Base-by-base conservation (phyloP, 2,888 invertebrate genomes). In the Brachylomia viminalis region DNA sequence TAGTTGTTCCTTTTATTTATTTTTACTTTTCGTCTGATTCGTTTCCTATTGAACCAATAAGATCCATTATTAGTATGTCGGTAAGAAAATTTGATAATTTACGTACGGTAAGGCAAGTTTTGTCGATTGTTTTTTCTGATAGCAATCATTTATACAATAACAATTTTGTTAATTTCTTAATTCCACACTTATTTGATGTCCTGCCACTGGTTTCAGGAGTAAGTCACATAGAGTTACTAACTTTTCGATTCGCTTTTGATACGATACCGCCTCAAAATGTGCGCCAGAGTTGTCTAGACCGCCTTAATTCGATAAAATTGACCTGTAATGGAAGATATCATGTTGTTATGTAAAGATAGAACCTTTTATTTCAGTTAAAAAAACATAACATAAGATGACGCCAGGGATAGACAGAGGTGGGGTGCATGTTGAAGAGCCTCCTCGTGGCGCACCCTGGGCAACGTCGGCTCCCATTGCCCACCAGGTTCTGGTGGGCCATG, bases 251-350 rank as follows among this genome's bases (percentile, higher is more conserved):
- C 27, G 49, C 72, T 49, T n/a, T 33, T 66, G n/a, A 84, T 27
- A 20, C n/a, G 69, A 56, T 73, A 82, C 7, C 3, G 45, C 10
- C 17, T 52, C 15, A 82, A 27, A n/a, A 84, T 70, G 17, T 73
- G 23, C 33, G 58, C 84, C n/a, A 82, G 47, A 30, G 54, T 64
- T 4, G 62, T 79, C 47, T 79, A 84, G 20, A 73, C 6, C 0
- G 11, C 17, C 54, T 79, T 84, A 62, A 82, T 67, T 13, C 47
- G 66, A 67, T 79, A 73, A 33, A 67, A n/a, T 69, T 72, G 79
- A 45, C 80, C 80, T 81, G 79, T n/a, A 67, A 76, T 56, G 7
- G 17, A 45, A 52, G 23, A 61, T 64, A 17, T 20, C 11, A 38
- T 17, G 42, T 20, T 27, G 1, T 20, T 20, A 64, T 1, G 10